phyloP scores from a whole-genome alignment of 2,888 invertebrate genomes.

The Caenorhabditis plicata region DNA sequence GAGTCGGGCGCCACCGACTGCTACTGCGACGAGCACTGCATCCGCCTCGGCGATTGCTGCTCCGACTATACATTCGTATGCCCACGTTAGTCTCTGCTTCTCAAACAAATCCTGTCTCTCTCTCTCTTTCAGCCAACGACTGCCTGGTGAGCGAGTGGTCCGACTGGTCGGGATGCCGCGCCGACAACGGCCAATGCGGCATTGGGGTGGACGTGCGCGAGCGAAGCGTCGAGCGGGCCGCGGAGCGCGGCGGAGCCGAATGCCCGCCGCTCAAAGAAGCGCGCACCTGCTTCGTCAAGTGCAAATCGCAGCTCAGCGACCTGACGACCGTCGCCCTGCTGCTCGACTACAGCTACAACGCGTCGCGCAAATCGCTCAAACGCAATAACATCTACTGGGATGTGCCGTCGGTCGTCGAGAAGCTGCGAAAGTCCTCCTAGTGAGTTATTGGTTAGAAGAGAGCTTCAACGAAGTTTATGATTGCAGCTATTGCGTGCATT shows the following conservation, averaged over 20 bases:
- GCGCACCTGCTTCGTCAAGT: conserved; percentile 50
- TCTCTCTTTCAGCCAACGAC: conserved; percentile 45
- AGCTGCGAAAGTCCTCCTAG: conserved; percentile 24
- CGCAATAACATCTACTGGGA: conserved; percentile 41
- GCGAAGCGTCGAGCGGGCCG: conserved; percentile 24
- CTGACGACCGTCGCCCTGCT: conserved; percentile 59
- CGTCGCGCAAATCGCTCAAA: conserved; percentile 26
- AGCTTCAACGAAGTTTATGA: not conserved
- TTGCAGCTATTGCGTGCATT: conserved; percentile 59
- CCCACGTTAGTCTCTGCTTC: conserved; percentile 44
- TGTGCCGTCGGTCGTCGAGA: conserved; percentile 28
- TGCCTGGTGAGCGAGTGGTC: conserved; percentile 51
- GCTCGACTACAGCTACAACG: conserved; percentile 54
- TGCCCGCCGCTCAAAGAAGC: conserved; percentile 48
- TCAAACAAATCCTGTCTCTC: not conserved
- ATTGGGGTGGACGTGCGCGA: conserved; percentile 35
- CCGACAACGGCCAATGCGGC: conserved; percentile 48
- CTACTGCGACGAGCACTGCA: conserved; percentile 58
- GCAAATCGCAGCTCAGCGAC: conserved; percentile 45
- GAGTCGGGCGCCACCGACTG: conserved; percentile 45
- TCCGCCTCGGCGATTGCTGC: conserved; percentile 57
- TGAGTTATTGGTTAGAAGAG: conserved; percentile 11
- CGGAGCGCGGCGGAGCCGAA: conserved; percentile 43
- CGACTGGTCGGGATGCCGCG: conserved; percentile 46
- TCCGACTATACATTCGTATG: conserved; percentile 58